Percentiles rank a stretch among this genome's conserved stretches.
Evolutionary conservation across 2,888 invertebrate species (phyloP).

Genomic region (Pristionchus entomophagus): DNA sequence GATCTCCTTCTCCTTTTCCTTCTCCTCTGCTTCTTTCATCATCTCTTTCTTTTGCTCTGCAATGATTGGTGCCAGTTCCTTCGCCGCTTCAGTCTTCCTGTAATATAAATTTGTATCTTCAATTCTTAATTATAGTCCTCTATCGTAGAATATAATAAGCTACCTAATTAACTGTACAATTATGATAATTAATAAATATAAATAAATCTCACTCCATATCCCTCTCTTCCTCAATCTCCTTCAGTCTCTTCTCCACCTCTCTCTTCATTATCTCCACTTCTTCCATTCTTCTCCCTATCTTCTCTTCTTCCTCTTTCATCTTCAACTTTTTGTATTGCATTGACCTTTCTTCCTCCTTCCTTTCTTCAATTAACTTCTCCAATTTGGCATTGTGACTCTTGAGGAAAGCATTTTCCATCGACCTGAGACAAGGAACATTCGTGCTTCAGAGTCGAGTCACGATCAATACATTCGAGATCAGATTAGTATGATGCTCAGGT

Average conservation of each 20-base stretch:
- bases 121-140: too few relatives aligned
- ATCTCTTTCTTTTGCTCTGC: not conserved
- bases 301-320: not conserved
- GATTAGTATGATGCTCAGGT: too few relatives aligned
- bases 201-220: not conserved
- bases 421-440: not conserved
- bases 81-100: not conserved
- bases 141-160: too few relatives aligned
- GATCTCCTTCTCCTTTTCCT: not conserved
- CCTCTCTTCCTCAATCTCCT: not conserved
- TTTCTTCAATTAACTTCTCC: not conserved
- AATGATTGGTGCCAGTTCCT: not conserved
- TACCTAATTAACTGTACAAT: too few relatives aligned
- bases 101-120: not conserved
- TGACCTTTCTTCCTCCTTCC: too few relatives aligned
- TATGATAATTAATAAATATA: not conserved
- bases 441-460: too few relatives aligned
- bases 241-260: not conserved
- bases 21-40: not conserved
- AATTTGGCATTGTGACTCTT: not conserved
- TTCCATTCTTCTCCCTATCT: not conserved
- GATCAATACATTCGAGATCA: too few relatives aligned
- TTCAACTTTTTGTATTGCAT: not conserved
- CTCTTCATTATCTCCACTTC: not conserved
- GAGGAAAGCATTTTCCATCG: not conserved